These are phyloP conservation scores for Cecropterus lyciades DNA, from an alignment of 1,140 invertebrate genomes.

Conservation along the genomic window DNA sequence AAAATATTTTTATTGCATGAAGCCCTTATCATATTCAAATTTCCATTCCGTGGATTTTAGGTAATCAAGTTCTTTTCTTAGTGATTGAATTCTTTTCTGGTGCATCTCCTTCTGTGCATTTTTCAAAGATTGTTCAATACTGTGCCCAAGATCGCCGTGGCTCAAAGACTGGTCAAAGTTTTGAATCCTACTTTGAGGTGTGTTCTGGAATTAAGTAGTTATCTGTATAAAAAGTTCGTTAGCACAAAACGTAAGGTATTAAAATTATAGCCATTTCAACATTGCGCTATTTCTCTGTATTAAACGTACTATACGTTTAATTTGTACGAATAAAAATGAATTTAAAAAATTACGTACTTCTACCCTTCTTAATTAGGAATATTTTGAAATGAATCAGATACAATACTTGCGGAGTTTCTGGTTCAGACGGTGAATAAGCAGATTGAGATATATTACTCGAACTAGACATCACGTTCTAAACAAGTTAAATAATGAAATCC, in stretches of 20 bases:
- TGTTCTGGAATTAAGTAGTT: conserved; percentile 52
- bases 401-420: conserved; percentile 72
- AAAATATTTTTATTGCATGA: conserved; percentile 56
- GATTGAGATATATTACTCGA: conserved; percentile 76
- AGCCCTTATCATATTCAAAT: conserved; percentile 85
- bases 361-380: too few relatives aligned
- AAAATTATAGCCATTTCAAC: too few relatives aligned
- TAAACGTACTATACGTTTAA: too few relatives aligned
- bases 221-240: not conserved
- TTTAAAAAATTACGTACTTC: too few relatives aligned
- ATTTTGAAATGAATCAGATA: not conserved
- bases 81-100: conserved; percentile 86
- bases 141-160: conserved; percentile 60
- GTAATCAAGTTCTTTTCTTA: conserved; percentile 88
- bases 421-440: conserved; percentile 69
- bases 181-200: conserved; percentile 57
- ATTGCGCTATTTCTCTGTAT: too few relatives aligned
- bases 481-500: not conserved
- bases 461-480: conserved; percentile 62
- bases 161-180: conserved; percentile 70
- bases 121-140: conserved; percentile 68
- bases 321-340: too few relatives aligned
- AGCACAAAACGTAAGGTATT: too few relatives aligned
- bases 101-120: conserved; percentile 78
- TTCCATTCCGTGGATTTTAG: conserved; percentile 89